Evolutionary conservation across 1,140 invertebrate genomes (phyloP).

Genomic region (Argopecten irradians): DNA sequence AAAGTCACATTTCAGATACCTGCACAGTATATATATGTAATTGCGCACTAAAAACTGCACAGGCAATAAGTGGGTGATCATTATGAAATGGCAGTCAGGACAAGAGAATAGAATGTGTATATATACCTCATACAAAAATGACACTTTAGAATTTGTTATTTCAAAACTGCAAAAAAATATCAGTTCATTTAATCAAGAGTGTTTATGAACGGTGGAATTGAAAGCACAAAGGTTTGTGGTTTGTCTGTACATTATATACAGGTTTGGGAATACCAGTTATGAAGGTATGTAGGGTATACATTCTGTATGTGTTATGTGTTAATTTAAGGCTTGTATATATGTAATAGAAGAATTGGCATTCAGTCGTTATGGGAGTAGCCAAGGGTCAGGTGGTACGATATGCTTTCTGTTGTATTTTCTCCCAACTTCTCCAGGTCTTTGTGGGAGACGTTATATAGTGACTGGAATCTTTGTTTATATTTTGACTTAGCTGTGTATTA

Average conservation of each 20-base stretch:
- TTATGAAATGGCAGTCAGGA: background rate
- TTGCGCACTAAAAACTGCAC: background rate
- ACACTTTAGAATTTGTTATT: background rate
- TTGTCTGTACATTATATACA: background rate
- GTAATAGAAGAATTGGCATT: background rate
- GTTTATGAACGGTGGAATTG: background rate
- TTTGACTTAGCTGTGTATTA: background rate
- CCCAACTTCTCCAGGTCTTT: background rate
- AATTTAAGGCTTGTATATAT: constrained; percentile 1
- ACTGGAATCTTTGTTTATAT: background rate
- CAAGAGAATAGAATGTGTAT: background rate
- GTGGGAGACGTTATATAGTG: background rate
- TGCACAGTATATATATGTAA: background rate
- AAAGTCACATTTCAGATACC: background rate
- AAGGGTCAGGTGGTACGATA: background rate
- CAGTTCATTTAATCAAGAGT: background rate
- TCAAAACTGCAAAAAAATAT: background rate
- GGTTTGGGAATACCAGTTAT: background rate
- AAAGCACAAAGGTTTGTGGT: background rate
- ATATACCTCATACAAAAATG: background rate
- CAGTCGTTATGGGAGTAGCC: background rate
- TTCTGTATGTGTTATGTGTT: background rate
- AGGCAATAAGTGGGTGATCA: background rate
- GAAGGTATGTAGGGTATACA: background rate
- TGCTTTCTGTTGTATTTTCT: background rate